Conservation (phyloP, 2,797 vertebrate genomes). For the Gymnothorax reevesii region DNA sequence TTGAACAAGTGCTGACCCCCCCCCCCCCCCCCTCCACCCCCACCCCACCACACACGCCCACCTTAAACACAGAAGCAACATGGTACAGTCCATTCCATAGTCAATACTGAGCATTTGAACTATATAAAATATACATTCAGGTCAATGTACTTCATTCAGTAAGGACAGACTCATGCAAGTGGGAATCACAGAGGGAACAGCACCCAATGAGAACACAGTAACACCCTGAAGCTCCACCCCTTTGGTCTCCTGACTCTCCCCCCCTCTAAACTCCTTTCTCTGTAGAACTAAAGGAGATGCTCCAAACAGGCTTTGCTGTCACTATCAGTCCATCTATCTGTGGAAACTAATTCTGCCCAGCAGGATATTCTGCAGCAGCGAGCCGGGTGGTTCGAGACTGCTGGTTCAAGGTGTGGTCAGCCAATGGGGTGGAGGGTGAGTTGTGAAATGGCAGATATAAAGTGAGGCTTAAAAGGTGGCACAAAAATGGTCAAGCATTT, state of each 20-base stretch:
- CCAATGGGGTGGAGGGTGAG: background rate
- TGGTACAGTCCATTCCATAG: constrained; percentile 51
- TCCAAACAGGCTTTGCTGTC: background rate
- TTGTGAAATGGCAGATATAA: background rate
- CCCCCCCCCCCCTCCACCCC: constrained; percentile 4
- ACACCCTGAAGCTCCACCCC: background rate
- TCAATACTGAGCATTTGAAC: constrained; percentile 59
- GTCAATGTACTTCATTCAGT: constrained; percentile 70
- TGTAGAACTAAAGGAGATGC: background rate
- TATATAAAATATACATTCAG: constrained; percentile 73
- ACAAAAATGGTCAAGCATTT: constrained; percentile 5
- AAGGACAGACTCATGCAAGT: constrained; percentile 68
- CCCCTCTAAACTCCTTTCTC: background rate
- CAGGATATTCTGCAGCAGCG: background rate
- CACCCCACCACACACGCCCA: constrained; percentile 26
- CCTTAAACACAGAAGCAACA: constrained; percentile 34
- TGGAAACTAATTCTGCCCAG: background rate
- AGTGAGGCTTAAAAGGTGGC: constrained; percentile 7
- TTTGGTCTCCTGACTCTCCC: background rate
- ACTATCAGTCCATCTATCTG: background rate
- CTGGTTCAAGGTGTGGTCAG: background rate
- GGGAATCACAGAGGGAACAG: constrained; percentile 25
- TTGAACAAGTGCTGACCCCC: background rate
- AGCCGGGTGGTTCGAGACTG: background rate
- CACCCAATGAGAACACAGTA: background rate